Evolutionary conservation across 2,113 vertebrate genomes (phyloP), one percentile per base, ranked within the genome.

Genomic region (Amphilophus citrinellus): DNA sequence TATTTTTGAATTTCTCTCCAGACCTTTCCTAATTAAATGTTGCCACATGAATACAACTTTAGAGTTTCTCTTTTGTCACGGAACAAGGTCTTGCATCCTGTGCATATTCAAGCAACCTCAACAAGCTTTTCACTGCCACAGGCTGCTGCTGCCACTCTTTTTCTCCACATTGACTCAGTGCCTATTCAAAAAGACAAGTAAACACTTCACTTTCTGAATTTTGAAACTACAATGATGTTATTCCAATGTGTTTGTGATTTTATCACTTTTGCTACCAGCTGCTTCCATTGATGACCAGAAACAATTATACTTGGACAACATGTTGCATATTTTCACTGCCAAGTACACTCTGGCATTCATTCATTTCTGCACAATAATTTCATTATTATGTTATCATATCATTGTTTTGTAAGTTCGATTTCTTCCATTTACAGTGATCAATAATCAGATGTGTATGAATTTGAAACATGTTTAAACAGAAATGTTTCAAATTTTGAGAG

Each of bases 371-470:
- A 56, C 10, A 30, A 32, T 32, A 7, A 56, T 35, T 56, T 35
- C 68, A 73, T 35, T 3, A 53, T 18, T 18, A 0, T 73, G 20
- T 73, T 73, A 32, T 73, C 27, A 32, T 73, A 32, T n/a, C 32
- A 73, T 56, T 73, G 66, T 73, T 7, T 62, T 77, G 24, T 50
- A 22, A 73, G 24, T 50, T 44, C 20, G 15, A 61, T 30, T 73
- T 56, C 53, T 10, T 56, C 71, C 71, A 37, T 47, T 89, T 75
- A 56, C 63, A 62, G n/a, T 58, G 58, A 18, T 27, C 27, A 81
- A 24, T 57, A 84, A 82, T 87, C 85, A 79, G 79, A 73, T 71
- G 71, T 77, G 3, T 62, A 20, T 84, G 35, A 65, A 79, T 20
- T 60, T 82, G 73, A 60, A 86, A 60, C 60, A 32, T 44, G n/a